phyloP scores from a whole-genome alignment of 2,113 vertebrate species.

The Eretmochelys imbricata region DNA sequence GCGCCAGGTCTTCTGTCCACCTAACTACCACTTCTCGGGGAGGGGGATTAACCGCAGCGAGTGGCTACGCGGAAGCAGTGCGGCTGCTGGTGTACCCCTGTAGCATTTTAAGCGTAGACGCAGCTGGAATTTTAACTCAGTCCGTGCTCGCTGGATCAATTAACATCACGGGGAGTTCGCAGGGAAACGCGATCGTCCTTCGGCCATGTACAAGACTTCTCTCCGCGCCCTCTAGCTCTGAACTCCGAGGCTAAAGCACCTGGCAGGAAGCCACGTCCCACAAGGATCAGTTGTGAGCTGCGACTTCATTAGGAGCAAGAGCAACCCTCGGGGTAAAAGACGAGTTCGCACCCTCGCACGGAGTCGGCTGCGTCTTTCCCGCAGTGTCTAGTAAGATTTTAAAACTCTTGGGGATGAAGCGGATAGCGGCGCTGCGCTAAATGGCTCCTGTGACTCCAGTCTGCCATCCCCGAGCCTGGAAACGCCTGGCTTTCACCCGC shows the following conservation, averaged over 20 bases:
- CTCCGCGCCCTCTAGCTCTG: neutral
- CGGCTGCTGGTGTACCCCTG: no score
- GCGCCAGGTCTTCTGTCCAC: no score
- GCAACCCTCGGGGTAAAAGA: no score
- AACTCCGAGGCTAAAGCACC: neutral
- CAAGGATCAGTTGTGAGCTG: neutral
- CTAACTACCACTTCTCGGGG: no score
- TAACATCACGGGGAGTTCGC: no score
- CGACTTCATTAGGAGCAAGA: neutral
- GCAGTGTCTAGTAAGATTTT: rapidly evolving
- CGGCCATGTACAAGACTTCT: rapidly evolving
- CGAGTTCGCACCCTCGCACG: neutral
- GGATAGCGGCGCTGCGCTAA: neutral
- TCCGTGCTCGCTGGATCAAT: neutral
- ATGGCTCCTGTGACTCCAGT: neutral
- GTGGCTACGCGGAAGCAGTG: no score
- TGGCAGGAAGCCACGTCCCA: rapidly evolving
- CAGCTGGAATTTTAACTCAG: neutral
- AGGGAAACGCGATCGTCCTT: no score
- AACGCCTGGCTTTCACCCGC: no score
- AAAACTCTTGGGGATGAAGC: neutral
- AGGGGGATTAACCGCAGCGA: no score
- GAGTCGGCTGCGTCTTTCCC: neutral
- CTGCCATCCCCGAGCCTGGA: rapidly evolving
- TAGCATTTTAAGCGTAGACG: no score